A percentile compares a stretch with the other conserved stretches of the same genome.
phyloP scores from a whole-genome alignment of 2,113 vertebrate genomes.

The Cyanistes caeruleus region DNA sequence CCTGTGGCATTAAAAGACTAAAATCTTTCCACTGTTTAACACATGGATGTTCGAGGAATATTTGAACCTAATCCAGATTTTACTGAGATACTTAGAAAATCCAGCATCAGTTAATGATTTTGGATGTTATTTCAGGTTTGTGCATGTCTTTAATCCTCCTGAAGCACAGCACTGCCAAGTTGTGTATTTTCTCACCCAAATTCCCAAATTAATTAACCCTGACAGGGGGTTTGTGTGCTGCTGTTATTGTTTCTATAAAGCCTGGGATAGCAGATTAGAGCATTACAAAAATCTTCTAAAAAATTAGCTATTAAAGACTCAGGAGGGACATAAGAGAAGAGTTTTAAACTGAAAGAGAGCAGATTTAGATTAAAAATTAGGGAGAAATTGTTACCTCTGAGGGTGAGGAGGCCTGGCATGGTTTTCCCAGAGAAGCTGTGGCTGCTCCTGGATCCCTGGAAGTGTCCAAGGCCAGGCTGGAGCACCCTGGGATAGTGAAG shows the following conservation, averaged over 20 bases:
- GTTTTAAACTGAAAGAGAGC: background rate
- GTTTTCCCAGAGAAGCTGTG: background rate
- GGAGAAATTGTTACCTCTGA: background rate
- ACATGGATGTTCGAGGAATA: constrained; percentile 36
- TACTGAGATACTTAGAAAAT: constrained; percentile 48
- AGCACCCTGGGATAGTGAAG: fast-evolving
- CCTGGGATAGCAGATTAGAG: background rate
- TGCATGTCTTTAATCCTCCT: constrained; percentile 50
- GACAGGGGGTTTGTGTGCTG: background rate
- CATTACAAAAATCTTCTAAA: background rate
- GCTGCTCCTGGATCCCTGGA: background rate
- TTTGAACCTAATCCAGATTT: constrained; percentile 62
- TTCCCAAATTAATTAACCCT: background rate
- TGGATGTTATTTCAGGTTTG: constrained; percentile 33
- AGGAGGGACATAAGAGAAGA: background rate
- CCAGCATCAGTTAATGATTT: constrained; percentile 51
- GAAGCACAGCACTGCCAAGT: constrained; percentile 35
- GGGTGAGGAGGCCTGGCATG: background rate
- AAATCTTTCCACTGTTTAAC: constrained; percentile 32
- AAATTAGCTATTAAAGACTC: background rate
- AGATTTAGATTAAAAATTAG: background rate
- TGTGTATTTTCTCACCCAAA: constrained; percentile 55
- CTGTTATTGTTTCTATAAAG: background rate
- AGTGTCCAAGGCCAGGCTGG: background rate
- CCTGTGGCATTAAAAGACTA: constrained; percentile 13